Evolutionary conservation across 2,113 vertebrate genomes (phyloP).

Genomic region (Sceloporus tristichus): DNA sequence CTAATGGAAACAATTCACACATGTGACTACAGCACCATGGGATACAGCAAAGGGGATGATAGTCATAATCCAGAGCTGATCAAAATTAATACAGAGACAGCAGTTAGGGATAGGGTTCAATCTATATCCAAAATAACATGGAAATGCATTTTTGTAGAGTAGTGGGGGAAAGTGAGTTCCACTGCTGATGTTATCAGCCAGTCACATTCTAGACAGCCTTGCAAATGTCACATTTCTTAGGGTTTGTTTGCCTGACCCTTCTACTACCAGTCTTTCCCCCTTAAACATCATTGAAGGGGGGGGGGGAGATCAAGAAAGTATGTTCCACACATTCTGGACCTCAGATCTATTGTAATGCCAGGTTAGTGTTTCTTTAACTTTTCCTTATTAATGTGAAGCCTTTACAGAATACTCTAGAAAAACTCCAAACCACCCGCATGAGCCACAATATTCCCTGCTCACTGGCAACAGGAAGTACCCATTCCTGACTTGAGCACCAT

Average conservation of each 20-base stretch:
- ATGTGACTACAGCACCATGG: constrained; percentile 20
- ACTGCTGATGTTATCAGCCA: constrained; percentile 14
- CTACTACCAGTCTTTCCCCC: neutral
- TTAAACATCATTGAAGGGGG: neutral
- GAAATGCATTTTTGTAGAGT: constrained; percentile 27
- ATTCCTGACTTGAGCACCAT: constrained; percentile 60
- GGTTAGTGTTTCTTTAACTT: neutral
- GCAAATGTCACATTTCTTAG: constrained; percentile 3
- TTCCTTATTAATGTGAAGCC: neutral
- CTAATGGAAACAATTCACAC: neutral
- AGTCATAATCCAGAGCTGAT: constrained; percentile 18
- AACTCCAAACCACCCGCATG: constrained; percentile 47
- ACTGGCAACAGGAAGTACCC: constrained; percentile 51
- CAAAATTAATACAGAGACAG: constrained; percentile 33
- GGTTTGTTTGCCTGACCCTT: neutral
- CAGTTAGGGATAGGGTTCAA: neutral
- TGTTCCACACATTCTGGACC: neutral
- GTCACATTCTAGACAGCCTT: constrained; percentile 23
- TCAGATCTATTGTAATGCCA: constrained; percentile 16
- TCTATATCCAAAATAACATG: constrained; percentile 38
- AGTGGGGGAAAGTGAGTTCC: constrained; percentile 31
- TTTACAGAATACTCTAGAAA: constrained; percentile 19
- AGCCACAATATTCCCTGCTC: constrained; percentile 45
- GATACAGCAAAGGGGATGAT: neutral
- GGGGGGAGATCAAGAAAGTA: neutral